Base-by-base conservation (phyloP, 2,888 invertebrate species). In the Lumbricus terrestris region DNA sequence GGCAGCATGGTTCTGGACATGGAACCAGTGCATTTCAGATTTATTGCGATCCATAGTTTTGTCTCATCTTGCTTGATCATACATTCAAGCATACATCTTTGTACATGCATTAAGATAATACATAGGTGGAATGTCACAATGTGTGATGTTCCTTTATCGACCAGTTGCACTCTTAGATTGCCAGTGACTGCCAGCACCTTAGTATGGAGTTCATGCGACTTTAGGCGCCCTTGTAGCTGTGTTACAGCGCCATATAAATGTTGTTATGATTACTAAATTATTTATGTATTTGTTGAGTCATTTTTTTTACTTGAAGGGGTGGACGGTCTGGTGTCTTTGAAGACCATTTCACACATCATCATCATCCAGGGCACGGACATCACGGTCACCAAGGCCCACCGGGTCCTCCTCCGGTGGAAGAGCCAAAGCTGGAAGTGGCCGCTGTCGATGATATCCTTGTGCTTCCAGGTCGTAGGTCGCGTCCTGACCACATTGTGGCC, bases 401-500 rank as follows among this genome's bases (percentile, higher is more conserved):
- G 8, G 85, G 20, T 85, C 35, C 85, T 85, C 11, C 35, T 34
- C 6, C 16, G 6, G 85, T 85, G 35, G 85, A 85, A 23, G 69
- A 89, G 69, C 33, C 85, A 29, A 82, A 83, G 42, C 34, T 85
- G 18, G 91, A 91, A 37, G 90, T 47, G 34, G 69, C 90, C 5
- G 33, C 90, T 95, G 97, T 98, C 93, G 97, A 98, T 94, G 98
- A 98, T 94, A 95, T 99, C 91, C 95, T 98, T 89, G 96, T 96
- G 94, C 95, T 96, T 37, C 98, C 98, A 4, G 97, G 97, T 18
- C 96, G 98, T 89, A 96, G 96, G 91, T 96, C 96, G 93, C 96
- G 99, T 93, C 98, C 98, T 35, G 96, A 95, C 34, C 95, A 96
- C 94, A 97, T 99, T 93, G 97, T 97, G 47, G 97, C 98, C 91